Evolutionary conservation across 2,797 vertebrate genomes (phyloP).

Genomic region (Poecilia wingei): DNA sequence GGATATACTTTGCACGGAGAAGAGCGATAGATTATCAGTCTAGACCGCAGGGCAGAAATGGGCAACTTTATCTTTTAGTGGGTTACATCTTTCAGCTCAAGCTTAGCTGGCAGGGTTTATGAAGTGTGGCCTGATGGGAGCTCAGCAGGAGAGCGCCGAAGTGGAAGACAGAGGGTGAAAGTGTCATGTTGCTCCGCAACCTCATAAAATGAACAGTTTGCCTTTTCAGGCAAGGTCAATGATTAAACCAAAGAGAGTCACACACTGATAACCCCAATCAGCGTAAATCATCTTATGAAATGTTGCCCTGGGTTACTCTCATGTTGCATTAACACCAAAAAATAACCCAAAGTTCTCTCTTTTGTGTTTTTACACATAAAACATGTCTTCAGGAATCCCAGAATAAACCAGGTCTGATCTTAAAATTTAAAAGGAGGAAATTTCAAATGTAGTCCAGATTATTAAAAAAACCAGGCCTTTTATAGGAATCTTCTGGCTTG

Average conservation of each 20-base stretch:
- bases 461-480: background rate
- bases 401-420: background rate
- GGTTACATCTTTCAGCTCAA: background rate
- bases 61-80: background rate
- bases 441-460: background rate
- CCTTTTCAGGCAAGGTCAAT: conserved; percentile 46
- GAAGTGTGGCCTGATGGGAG: conserved; percentile 3
- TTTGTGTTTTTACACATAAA: background rate
- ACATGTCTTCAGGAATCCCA: background rate
- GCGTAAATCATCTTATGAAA: background rate
- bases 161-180: conserved; percentile 49
- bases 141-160: conserved; percentile 26
- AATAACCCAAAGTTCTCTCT: background rate
- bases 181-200: conserved; percentile 51
- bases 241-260: conserved; percentile 46
- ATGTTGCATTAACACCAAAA: background rate
- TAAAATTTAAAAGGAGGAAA: background rate
- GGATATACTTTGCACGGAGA: conserved; percentile 19
- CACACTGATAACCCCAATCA: background rate
- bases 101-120: background rate
- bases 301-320: background rate
- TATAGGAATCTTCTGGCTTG: background rate
- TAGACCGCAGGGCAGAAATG: conserved; percentile 5
- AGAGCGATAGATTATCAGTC: conserved; percentile 2
- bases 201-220: conserved; percentile 41